These are phyloP conservation scores for Folsomia candida DNA, from an alignment of 2,888 invertebrate genomes.

Conservation along the genomic window DNA sequence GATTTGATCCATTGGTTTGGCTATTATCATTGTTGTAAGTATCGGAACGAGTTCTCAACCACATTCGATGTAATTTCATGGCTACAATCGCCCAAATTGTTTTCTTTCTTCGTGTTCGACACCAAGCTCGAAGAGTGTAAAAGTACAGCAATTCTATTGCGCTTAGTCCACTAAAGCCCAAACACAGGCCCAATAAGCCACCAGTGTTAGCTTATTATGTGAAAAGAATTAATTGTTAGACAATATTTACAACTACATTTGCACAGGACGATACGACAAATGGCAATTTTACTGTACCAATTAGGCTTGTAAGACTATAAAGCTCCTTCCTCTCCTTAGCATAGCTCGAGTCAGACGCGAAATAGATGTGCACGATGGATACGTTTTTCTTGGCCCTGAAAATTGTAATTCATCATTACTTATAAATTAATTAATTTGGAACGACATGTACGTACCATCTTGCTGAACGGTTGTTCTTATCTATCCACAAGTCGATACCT, in stretches of 20 bases:
- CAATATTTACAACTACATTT: not conserved
- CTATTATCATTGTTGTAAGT: not conserved
- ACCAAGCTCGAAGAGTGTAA: conserved; percentile 41
- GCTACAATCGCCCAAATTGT: conserved; percentile 33
- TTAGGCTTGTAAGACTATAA: conserved; percentile 41
- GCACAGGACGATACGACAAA: not conserved
- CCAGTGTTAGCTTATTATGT: conserved; percentile 29
- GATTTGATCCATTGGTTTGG: not conserved
- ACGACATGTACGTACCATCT: conserved; percentile 20
- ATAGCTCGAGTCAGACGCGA: conserved; percentile 40
- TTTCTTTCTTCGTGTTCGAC: conserved; percentile 30
- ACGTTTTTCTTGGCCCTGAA: conserved; percentile 41
- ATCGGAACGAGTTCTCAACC: conserved; percentile 15
- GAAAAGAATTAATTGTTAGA: not conserved
- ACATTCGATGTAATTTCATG: conserved; percentile 33
- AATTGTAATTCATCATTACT: too few species aligned
- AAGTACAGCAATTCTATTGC: conserved; percentile 41
- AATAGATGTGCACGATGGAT: conserved; percentile 45
- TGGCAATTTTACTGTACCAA: conserved; percentile 25
- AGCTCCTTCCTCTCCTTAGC: conserved; percentile 43
- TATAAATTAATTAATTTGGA: too few species aligned
- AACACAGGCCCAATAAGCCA: conserved; percentile 36
- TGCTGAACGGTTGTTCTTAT: conserved; percentile 28
- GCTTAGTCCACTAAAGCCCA: conserved; percentile 41
- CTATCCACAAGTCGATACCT: conserved; percentile 31